phyloP scores from a whole-genome alignment of 2,888 invertebrate genomes.

The Macrosiphum euphorbiae region DNA sequence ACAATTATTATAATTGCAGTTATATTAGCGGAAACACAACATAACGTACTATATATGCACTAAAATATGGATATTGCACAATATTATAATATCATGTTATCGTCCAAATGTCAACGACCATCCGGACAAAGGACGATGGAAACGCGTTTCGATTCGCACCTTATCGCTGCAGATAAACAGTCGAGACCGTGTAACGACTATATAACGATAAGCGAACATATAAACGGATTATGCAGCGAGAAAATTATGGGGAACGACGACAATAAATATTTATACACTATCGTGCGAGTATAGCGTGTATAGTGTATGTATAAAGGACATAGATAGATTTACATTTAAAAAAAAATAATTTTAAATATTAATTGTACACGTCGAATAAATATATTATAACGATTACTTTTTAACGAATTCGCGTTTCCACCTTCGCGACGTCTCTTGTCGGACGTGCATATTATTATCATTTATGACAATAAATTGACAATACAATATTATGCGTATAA shows the following conservation, averaged over 20 bases:
- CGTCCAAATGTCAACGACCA: neutral
- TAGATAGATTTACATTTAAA: neutral
- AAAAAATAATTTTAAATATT: neutral
- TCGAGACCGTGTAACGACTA: neutral
- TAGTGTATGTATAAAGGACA: neutral
- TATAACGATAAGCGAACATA: neutral
- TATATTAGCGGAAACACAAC: neutral
- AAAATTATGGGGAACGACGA: neutral
- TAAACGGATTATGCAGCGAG: neutral
- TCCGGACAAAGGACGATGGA: neutral
- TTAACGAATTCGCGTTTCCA: neutral
- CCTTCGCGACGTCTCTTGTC: neutral
- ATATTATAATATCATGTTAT: neutral
- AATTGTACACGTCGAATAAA: neutral
- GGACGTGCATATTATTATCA: neutral
- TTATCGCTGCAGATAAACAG: neutral
- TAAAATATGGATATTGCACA: neutral
- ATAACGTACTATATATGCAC: neutral
- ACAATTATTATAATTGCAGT: neutral
- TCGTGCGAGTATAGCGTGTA: neutral
- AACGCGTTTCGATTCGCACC: neutral
- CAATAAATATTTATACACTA: neutral
- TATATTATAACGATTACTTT: neutral
- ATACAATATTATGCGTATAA: neutral
- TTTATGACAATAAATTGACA: neutral